Conservation (phyloP, 2,113 vertebrate species). For the Centrocercus urophasianus region DNA sequence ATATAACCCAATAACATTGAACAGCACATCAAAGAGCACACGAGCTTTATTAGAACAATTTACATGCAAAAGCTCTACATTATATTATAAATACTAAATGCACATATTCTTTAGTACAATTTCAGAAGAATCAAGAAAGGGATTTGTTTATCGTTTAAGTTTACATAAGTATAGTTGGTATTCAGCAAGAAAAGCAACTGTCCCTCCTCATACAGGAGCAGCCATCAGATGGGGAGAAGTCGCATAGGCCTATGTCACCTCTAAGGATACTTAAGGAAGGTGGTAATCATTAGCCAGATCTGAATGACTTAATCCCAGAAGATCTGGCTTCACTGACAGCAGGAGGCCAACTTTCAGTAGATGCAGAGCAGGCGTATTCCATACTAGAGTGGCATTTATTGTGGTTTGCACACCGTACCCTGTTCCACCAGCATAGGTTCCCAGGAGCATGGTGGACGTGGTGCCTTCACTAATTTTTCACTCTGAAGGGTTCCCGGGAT, state of each 20-base stretch:
- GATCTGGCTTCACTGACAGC: neutral
- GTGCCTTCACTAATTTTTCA: neutral
- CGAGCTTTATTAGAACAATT: conserved; percentile 48
- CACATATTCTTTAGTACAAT: conserved; percentile 1
- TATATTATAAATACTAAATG: neutral
- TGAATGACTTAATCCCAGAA: neutral
- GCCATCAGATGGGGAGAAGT: neutral
- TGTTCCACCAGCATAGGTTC: neutral
- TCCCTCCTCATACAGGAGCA: neutral
- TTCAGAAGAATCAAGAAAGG: conserved; percentile 16
- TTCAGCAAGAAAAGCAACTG: conserved; percentile 17
- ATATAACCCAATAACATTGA: conserved; percentile 29
- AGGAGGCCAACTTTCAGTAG: neutral
- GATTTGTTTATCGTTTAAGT: conserved; percentile 36
- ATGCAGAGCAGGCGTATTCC: neutral
- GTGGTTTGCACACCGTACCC: neutral
- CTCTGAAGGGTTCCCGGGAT: neutral
- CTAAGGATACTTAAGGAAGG: neutral
- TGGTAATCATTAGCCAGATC: neutral
- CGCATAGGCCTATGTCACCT: neutral
- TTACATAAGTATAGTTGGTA: conserved; percentile 1
- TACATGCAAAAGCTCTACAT: conserved; percentile 14
- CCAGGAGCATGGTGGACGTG: neutral
- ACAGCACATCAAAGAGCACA: conserved; percentile 38
- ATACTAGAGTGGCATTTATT: neutral